Conservation (phyloP, 2,888 invertebrate genomes). For the Cerastis leucographa region DNA sequence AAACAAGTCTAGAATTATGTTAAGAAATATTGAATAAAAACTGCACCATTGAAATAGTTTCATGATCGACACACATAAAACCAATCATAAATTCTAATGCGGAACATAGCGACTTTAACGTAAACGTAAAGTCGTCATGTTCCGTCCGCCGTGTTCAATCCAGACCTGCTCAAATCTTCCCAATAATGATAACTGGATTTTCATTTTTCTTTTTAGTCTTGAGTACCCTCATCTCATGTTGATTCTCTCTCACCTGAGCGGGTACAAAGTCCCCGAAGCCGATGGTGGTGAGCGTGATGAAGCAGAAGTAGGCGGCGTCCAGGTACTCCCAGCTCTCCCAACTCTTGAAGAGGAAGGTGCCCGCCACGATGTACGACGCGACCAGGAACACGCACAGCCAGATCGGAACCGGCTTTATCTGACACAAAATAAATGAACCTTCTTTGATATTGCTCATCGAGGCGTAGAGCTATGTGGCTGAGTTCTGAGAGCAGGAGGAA, state of each 20-base stretch:
- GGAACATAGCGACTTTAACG: not conserved
- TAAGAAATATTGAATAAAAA: not conserved
- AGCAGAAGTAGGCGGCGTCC: slow-evolving; percentile 98
- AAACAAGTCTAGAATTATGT: not conserved
- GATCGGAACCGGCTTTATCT: slow-evolving; percentile 95
- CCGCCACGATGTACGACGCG: slow-evolving; percentile 96
- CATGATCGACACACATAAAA: no score
- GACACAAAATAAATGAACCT: slow-evolving; percentile 24
- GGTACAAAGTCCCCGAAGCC: slow-evolving; percentile 98
- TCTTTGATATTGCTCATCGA: not conserved
- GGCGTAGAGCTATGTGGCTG: not conserved
- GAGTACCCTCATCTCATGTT: not conserved
- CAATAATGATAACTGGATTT: not conserved
- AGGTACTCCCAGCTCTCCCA: slow-evolving; percentile 97
- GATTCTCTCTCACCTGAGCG: slow-evolving; percentile 91
- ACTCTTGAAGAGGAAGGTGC: slow-evolving; percentile 95
- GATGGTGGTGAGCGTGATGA: slow-evolving; percentile 97
- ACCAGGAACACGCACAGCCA: slow-evolving; percentile 97
- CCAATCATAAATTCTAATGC: no score
- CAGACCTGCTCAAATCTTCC: not conserved
- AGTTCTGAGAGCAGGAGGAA: no score
- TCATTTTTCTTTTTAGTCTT: not conserved
- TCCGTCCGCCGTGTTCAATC: no score
- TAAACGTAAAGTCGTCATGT: no score
- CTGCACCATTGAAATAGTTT: not conserved